Conservation (phyloP, 2,797 vertebrate species). For the Choloepus didactylus region DNA sequence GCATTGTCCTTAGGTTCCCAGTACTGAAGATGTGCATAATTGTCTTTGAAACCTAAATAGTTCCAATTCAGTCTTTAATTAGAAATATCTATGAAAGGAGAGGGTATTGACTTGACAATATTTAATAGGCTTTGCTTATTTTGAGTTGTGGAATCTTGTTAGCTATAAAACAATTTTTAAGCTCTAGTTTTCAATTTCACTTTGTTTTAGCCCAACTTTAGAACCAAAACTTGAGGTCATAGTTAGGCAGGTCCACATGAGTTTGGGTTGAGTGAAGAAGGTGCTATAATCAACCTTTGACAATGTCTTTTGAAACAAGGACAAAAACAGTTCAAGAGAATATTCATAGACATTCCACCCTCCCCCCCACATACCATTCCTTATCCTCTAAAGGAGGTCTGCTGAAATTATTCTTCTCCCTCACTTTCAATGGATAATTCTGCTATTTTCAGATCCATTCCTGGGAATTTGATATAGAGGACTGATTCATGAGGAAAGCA, state of each 20-base stretch:
- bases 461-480: neutral
- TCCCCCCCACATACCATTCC: neutral
- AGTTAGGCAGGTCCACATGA: neutral
- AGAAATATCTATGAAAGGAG: neutral
- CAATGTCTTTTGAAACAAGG: neutral
- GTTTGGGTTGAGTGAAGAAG: neutral
- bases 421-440: neutral
- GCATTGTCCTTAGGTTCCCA: neutral
- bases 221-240: neutral
- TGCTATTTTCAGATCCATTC: neutral
- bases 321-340: neutral
- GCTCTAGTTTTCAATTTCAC: neutral
- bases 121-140: neutral
- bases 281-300: neutral
- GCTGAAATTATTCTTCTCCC: neutral
- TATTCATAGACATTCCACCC: neutral
- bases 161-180: neutral
- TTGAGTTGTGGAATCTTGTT: neutral
- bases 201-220: conserved; percentile 14
- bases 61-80: conserved; percentile 34
- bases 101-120: neutral
- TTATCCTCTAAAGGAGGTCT: neutral
- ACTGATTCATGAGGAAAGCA: neutral
- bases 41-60: neutral
- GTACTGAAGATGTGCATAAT: neutral